Conservation (phyloP, 2,113 vertebrate species). For the Coturnix japonica region DNA sequence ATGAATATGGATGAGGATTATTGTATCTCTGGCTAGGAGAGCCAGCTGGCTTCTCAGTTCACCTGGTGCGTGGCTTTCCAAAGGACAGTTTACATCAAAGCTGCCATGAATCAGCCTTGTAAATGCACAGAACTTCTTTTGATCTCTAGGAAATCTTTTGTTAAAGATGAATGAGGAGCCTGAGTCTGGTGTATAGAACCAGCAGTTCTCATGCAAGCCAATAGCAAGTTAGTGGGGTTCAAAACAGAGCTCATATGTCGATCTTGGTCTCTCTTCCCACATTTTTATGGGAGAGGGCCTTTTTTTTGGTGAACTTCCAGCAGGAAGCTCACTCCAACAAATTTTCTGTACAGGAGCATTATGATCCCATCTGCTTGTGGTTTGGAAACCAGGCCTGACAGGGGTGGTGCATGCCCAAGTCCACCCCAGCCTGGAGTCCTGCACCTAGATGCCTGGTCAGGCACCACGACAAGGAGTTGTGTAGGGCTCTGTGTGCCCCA, state of each 20-base stretch:
- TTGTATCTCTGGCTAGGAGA: not conserved
- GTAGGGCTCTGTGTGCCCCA: not conserved
- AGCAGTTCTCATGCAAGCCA: not conserved
- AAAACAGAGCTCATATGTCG: not conserved
- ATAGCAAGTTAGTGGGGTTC: not conserved
- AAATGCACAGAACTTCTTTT: conserved; percentile 33
- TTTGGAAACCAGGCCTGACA: not conserved
- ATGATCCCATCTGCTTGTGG: not conserved
- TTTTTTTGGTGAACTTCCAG: not conserved
- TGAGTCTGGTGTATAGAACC: not conserved
- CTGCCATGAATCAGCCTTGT: conserved; percentile 9
- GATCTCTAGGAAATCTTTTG: conserved; percentile 36
- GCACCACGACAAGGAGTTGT: accelerated
- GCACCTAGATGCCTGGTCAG: not conserved
- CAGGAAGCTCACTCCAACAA: not conserved
- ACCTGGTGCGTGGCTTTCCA: not conserved
- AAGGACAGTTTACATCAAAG: conserved; percentile 52
- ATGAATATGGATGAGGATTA: conserved; percentile 25
- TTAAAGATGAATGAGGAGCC: not conserved
- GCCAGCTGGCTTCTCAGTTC: not conserved
- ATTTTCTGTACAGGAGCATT: not conserved
- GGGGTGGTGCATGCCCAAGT: not conserved
- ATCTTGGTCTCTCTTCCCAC: not conserved
- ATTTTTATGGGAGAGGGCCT: not conserved
- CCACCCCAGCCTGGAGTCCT: accelerated